A percentile compares a stretch with the other conserved stretches of the same genome.
Conservation (phyloP, 1,140 invertebrate genomes). For the Drosophila kepulauana region DNA sequence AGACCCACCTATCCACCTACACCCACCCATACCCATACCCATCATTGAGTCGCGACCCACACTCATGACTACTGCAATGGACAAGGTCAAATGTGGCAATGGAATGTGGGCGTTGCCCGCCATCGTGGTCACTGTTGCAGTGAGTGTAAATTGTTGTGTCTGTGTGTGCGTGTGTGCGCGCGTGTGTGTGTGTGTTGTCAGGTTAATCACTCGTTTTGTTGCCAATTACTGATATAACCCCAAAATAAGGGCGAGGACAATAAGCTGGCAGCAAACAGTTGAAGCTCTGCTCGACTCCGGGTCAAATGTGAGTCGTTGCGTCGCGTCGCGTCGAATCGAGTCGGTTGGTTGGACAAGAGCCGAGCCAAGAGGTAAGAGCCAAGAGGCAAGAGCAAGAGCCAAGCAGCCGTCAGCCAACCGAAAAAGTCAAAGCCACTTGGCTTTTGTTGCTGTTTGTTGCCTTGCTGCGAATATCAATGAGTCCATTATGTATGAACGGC, state of each 20-base stretch:
- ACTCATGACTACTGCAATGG: conserved; percentile 19
- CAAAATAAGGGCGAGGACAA: conserved; percentile 59
- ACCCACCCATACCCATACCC: neutral
- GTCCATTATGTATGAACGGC: conserved; percentile 80
- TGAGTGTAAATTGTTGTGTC: conserved; percentile 30
- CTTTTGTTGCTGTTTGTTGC: conserved; percentile 63
- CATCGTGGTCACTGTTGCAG: conserved; percentile 14
- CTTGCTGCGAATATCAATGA: conserved; percentile 74
- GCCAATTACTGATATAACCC: conserved; percentile 77
- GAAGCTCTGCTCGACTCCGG: neutral
- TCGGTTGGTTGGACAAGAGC: conserved; percentile 13
- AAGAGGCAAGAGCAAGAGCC: too few relatives aligned
- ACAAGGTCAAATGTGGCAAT: conserved; percentile 58
- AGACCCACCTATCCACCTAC: neutral
- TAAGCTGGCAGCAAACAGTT: conserved; percentile 32
- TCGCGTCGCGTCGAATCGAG: neutral
- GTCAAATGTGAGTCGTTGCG: too few relatives aligned
- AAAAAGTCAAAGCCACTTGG: conserved; percentile 64
- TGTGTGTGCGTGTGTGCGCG: conserved; percentile 51
- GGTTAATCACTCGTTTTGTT: conserved; percentile 81
- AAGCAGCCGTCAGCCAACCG: conserved; percentile 19
- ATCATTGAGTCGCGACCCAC: neutral
- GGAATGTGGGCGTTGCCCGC: conserved; percentile 45
- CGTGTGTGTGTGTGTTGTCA: conserved; percentile 60
- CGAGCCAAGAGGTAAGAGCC: too few relatives aligned